Percentiles rank a stretch among this genome's conserved stretches.
These are phyloP conservation scores for Brevimyrus niger DNA, from an alignment of 2,113 vertebrate species.

Conservation along the genomic window DNA sequence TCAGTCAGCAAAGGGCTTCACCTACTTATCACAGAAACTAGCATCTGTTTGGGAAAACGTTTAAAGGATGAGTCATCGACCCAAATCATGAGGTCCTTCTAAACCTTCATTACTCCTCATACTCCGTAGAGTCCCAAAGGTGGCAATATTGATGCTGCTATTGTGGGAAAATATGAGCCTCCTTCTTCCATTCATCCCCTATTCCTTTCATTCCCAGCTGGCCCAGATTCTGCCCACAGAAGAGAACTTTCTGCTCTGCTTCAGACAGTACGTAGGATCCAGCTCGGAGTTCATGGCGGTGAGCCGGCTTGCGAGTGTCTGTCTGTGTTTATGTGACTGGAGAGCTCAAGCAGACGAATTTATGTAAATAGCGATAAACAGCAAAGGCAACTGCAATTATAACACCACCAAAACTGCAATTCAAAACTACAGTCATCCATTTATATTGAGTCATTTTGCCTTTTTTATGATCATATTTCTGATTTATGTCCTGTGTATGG, in stretches of 20 bases:
- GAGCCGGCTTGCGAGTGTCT: constrained; percentile 36
- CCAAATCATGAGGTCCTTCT: not conserved
- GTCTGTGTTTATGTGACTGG: not conserved
- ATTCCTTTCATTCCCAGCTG: constrained; percentile 48
- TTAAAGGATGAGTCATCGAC: not conserved
- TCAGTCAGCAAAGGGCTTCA: not conserved
- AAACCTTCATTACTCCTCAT: not conserved
- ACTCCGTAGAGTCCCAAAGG: not conserved
- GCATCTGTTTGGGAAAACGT: not conserved
- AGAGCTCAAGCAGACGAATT: not conserved
- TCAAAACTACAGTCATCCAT: not conserved
- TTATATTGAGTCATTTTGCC: not conserved
- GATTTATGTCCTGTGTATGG: not conserved
- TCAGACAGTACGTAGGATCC: constrained; percentile 88
- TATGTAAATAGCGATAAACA: not conserved
- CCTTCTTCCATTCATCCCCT: not conserved
- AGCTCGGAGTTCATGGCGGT: constrained; percentile 91
- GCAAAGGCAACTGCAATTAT: not conserved
- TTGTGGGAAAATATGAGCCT: not conserved
- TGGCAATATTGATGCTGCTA: not conserved
- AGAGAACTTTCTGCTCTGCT: constrained; percentile 93
- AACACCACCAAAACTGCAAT: not conserved
- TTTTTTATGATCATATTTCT: not conserved
- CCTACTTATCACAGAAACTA: not conserved
- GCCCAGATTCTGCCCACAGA: constrained; percentile 94